Evolutionary conservation across 92 coral and sea anemone species (phyloP), one percentile per base, ranked within the genome.

Genomic region (Pocillopora meandrina): DNA sequence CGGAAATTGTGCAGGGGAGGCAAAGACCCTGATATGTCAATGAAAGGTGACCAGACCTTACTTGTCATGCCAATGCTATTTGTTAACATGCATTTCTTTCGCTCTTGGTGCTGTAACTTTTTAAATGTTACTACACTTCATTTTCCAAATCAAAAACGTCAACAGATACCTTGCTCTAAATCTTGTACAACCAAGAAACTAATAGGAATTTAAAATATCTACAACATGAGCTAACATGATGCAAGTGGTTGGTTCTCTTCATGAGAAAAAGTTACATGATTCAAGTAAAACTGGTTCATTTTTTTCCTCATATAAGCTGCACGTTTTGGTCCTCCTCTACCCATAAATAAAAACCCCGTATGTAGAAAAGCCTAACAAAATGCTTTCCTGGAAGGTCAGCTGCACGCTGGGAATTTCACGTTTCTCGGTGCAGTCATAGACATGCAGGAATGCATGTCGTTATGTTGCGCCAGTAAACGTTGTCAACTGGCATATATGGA

Each of bases 381-480:
- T 85, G 99, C 97, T 20, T 85, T 94, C 11, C 76, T 96, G 56
- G 91, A 93, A 75, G 94, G 95, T 33, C 88, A 63, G 58, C 80
- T 93, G 18, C 89, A 92, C 12, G 94, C 92, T 7, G 95, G 95
- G 36, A 96, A 95, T 81, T 96, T 96, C 57, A 91, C 98, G 18
- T 96, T 89, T 82, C 94, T 96, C 1, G 99, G 99, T 1, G 95
- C 85, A 5, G 99, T 96, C 10, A 88, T 88, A 74, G 90, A 86
- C 75, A 96, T 96, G 99, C 92, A 96, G 87, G 92, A 95, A 85
- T 96, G 99, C 26, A 92, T 96, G 93, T 93, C 98, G 26, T 84
- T 96, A 78, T 96, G 99, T 75, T 96, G 99, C 72, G 89, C 94
- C 56, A 81, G 86, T 87, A 95, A 95, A 86, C 89, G 87, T 34